phyloP scores from a whole-genome alignment of 2,113 vertebrate genomes.

The Madoqua kirkii region DNA sequence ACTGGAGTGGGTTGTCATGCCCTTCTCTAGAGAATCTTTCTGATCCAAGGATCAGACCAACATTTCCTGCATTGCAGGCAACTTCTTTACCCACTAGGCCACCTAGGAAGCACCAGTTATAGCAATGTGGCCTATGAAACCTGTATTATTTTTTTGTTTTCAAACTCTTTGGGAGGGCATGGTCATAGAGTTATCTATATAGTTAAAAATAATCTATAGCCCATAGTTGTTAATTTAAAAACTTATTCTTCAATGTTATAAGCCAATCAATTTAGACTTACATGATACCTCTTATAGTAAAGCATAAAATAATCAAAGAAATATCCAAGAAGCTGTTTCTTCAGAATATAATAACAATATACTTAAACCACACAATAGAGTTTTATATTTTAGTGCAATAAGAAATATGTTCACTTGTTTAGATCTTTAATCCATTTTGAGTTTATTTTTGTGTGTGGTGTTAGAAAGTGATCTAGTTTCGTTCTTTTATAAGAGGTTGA shows the following conservation, averaged over 20 bases:
- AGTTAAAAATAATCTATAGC: not conserved
- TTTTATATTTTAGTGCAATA: not conserved
- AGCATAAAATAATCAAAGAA: not conserved
- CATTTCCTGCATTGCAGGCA: not conserved
- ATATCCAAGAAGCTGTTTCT: not conserved
- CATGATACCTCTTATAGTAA: not conserved
- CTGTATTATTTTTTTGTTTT: not conserved
- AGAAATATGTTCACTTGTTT: not conserved
- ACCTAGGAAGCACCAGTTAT: not conserved
- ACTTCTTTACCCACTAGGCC: not conserved
- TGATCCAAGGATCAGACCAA: not conserved
- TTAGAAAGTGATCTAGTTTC: no score
- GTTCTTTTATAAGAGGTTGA: no score
- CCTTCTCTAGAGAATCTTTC: not conserved
- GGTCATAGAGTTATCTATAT: not conserved
- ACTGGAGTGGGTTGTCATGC: not conserved
- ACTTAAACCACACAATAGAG: not conserved
- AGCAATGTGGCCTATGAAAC: not conserved
- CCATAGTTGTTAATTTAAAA: not conserved
- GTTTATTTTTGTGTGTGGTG: no score
- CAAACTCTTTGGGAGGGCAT: not conserved
- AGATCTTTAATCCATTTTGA: no score
- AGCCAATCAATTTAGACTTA: not conserved
- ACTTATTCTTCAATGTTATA: not conserved
- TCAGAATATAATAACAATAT: not conserved